A percentile compares a stretch with the other conserved stretches of the same genome.
Conservation (phyloP, 2,797 vertebrate species). For the Choloepus didactylus region DNA sequence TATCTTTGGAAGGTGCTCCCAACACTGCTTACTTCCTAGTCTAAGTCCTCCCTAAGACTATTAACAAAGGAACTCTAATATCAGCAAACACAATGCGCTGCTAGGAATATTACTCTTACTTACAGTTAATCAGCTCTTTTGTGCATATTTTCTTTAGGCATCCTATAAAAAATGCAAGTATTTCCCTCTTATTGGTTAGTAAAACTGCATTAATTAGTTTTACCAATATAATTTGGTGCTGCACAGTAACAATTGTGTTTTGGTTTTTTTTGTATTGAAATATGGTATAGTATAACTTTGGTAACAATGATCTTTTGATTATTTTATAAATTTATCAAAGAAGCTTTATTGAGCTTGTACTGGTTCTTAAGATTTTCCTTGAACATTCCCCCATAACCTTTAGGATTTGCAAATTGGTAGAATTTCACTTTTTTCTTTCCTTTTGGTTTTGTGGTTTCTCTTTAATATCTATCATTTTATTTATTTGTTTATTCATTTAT, state of each 20-base stretch:
- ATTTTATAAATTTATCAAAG: slow-evolving; percentile 47
- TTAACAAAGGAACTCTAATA: neutral
- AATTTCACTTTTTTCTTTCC: neutral
- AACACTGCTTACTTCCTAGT: neutral
- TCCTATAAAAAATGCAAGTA: neutral
- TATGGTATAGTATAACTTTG: neutral
- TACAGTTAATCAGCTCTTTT: neutral
- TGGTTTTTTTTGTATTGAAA: slow-evolving; percentile 29
- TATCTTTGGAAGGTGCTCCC: neutral
- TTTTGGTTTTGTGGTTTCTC: neutral
- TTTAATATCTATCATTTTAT: slow-evolving; percentile 7
- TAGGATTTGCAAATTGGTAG: neutral
- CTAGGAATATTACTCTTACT: neutral
- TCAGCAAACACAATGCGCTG: neutral
- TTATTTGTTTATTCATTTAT: too few species aligned
- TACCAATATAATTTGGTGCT: neutral
- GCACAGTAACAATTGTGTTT: neutral
- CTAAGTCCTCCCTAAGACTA: slow-evolving; percentile 4
- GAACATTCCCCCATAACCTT: neutral
- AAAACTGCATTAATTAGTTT: slow-evolving; percentile 31
- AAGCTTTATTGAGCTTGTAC: neutral
- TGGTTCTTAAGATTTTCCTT: slow-evolving; percentile 43
- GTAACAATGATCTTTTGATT: slow-evolving; percentile 10
- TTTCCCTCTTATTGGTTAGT: slow-evolving; percentile 28
- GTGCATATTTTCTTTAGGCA: neutral